Percentiles rank a stretch among this genome's conserved stretches.
Evolutionary conservation across 2,113 vertebrate genomes (phyloP).

Genomic region (Bos javanicus): DNA sequence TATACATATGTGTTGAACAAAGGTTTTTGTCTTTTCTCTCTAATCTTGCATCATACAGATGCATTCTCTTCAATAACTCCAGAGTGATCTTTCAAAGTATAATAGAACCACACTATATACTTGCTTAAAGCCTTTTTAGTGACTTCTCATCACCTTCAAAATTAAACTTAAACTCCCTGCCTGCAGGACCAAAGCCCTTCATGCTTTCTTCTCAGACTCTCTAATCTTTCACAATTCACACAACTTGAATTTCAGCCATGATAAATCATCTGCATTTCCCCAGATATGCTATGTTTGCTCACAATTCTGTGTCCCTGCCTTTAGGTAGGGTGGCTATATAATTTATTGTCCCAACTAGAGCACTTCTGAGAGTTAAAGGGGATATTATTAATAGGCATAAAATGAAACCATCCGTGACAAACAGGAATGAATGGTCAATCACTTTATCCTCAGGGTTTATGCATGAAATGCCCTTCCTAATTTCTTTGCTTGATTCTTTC

Average conservation of each 20-base stretch:
- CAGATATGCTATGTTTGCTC: slow-evolving; percentile 27
- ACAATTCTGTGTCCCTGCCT: slow-evolving; percentile 20
- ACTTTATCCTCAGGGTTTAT: neutral
- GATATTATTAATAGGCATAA: slow-evolving; percentile 41
- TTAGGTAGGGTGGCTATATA: neutral
- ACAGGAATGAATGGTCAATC: neutral
- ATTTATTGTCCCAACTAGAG: neutral
- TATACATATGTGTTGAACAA: neutral
- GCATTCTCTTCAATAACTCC: neutral
- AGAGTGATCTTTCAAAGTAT: neutral
- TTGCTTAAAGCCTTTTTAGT: neutral
- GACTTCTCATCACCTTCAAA: neutral
- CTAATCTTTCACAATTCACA: neutral
- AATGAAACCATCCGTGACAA: neutral
- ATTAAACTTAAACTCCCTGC: neutral
- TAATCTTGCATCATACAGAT: neutral
- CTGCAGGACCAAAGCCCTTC: neutral
- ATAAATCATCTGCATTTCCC: slow-evolving; percentile 18
- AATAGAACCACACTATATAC: neutral
- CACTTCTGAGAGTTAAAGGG: slow-evolving; percentile 22
- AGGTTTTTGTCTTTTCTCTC: neutral
- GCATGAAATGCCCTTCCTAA: neutral
- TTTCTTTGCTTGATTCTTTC: slow-evolving; percentile 19
- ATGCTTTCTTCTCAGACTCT: neutral
- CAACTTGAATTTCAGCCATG: slow-evolving; percentile 8